Conservation (phyloP, 2,888 invertebrate genomes). For the Troides aeacus region DNA sequence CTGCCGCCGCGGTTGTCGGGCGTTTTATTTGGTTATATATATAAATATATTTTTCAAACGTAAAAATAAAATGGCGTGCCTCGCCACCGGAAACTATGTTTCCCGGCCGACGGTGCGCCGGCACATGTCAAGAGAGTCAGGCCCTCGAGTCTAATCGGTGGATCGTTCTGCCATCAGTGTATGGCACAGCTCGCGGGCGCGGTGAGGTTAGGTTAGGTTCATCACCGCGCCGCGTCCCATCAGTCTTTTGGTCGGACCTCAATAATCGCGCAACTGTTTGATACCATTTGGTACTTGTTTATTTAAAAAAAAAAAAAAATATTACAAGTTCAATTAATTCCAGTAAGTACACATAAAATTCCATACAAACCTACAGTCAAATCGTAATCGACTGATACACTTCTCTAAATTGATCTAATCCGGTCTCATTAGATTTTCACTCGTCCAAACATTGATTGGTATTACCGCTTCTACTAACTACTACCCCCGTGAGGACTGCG, state of each 20-base stretch:
- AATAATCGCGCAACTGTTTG: neutral
- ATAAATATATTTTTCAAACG: constrained; percentile 40
- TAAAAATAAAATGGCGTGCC: constrained; percentile 36
- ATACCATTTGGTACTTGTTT: too few species aligned
- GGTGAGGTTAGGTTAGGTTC: constrained; percentile 29
- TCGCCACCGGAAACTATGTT: constrained; percentile 46
- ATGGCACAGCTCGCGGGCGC: constrained; percentile 45
- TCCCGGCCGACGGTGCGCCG: constrained; percentile 31
- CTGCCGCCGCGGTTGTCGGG: constrained; percentile 1
- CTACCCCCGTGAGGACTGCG: constrained; percentile 20
- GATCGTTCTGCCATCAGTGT: constrained; percentile 36
- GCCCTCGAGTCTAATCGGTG: constrained; percentile 43
- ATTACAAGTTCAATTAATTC: too few species aligned
- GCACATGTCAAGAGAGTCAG: constrained; percentile 40
- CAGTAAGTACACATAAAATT: neutral
- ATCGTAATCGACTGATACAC: too few species aligned
- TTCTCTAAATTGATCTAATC: constrained; percentile 44
- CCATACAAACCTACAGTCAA: neutral
- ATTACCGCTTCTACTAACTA: constrained; percentile 8
- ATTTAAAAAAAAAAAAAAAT: too few species aligned
- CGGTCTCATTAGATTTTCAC: constrained; percentile 15
- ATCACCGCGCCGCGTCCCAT: constrained; percentile 1
- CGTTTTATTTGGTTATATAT: constrained; percentile 46
- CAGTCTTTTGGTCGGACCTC: constrained; percentile 4
- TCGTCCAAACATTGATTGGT: too few species aligned